Evolutionary conservation across 2,113 vertebrate species (phyloP), one percentile per base, ranked within the genome.

Genomic region (Verasper variegatus): DNA sequence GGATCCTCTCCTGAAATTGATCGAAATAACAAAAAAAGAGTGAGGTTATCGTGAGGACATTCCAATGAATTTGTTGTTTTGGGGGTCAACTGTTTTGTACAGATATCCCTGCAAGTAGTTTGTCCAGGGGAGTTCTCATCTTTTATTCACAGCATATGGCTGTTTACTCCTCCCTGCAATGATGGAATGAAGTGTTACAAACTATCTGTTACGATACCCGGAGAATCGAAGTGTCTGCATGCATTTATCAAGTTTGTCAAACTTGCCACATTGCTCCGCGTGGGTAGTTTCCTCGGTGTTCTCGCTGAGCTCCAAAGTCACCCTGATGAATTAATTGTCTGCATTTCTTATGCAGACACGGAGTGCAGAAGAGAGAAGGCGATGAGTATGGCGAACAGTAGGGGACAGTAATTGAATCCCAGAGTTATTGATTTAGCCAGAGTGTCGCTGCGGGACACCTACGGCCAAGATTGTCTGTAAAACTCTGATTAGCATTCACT

Each of bases 381-480:
- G 62, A 68, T 68, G 75, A 82, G 58, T 68, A 62, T 47, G 76
- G 68, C 65, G 71, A 92, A 83, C 76, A 86, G 85, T 62, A 57
- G 78, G 74, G 81, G 81, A 85, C 74, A 84, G 73, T 87, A 86
- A 92, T 89, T 90, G 86, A 90, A 89, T 81, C 78, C 61, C 26
- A 54, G 79, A 80, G 51, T 84, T 90, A 91, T 88, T 90, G 88
- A 92, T 91, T 93, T 76, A 83, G 78, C 60, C 77, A 27, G 56
- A 82, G 62, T 71, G 81, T 87, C 70, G 71, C 80, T 49, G 67
- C 13, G 14, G 80, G 75, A 76, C 68, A 82, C 86, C 68, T 76
- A 68, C 4, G 59, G 83, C 70, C 78, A 76, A 75, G 82, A 88
- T 76, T 68, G 66, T 85, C 67, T 71, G 62, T 76, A 76, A 68